phyloP scores from a whole-genome alignment of 2,113 vertebrate genomes.

The Aix galericulata region DNA sequence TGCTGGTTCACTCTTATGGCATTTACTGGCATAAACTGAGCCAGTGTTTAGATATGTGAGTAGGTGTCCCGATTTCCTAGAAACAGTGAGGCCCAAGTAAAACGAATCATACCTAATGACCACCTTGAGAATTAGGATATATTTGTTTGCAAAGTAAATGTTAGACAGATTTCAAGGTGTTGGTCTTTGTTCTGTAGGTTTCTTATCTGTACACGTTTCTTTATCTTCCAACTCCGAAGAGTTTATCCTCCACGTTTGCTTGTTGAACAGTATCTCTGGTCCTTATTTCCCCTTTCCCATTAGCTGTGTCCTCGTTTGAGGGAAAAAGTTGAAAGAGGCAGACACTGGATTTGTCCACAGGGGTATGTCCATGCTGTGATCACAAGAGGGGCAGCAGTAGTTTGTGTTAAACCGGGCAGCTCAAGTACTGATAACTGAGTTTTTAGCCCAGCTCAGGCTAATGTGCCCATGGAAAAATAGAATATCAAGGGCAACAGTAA shows the following conservation, averaged over 20 bases:
- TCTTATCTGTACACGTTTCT: neutral
- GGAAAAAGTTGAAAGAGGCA: neutral
- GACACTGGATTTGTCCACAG: neutral
- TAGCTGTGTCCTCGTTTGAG: neutral
- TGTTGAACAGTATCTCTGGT: neutral
- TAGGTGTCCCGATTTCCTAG: slow-evolving; percentile 20
- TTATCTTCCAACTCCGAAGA: neutral
- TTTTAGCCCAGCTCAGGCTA: neutral
- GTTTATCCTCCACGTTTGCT: neutral
- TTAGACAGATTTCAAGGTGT: neutral
- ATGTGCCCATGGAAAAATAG: neutral
- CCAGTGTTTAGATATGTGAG: neutral
- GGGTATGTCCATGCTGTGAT: neutral
- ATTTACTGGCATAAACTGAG: slow-evolving; percentile 2
- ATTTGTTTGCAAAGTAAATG: neutral
- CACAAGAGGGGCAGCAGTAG: neutral
- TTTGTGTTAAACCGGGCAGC: neutral
- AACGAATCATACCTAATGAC: neutral
- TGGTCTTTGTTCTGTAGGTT: neutral
- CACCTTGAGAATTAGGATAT: neutral
- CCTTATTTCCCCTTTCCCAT: neutral
- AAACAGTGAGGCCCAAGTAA: neutral
- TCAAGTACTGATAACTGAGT: neutral
- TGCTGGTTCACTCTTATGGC: neutral
- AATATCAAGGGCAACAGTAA: neutral